Conservation (phyloP, 2,888 invertebrate species). For the Tipula confusa region DNA sequence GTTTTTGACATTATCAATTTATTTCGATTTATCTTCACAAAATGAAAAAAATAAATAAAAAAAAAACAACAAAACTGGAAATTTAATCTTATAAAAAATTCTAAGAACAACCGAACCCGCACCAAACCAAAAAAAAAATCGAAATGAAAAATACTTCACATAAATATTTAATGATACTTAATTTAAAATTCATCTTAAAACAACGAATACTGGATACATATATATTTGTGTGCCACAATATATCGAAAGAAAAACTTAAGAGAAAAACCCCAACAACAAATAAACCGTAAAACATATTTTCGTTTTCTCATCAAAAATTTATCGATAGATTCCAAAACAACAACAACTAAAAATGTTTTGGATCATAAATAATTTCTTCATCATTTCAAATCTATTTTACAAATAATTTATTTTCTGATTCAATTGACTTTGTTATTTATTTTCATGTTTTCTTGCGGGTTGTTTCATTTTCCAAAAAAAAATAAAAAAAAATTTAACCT, state of each 20-base stretch:
- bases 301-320: conserved; percentile 7
- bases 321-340: not conserved
- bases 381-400: conserved; percentile 29
- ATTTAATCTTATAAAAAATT: not conserved
- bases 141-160: not conserved
- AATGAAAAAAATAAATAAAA: not conserved
- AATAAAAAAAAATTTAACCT: not conserved
- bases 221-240: not conserved
- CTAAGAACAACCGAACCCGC: not conserved
- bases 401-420: conserved; percentile 29
- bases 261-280: not conserved
- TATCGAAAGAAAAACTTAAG: not conserved
- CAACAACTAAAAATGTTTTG: not conserved
- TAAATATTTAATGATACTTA: not conserved
- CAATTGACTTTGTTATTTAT: conserved; percentile 27
- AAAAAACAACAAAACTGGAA: not conserved
- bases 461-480: not conserved
- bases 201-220: too few relatives aligned
- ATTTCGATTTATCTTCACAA: conserved; percentile 7
- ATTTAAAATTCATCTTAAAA: not conserved
- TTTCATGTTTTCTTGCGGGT: not conserved
- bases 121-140: conserved; percentile 7
- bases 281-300: conserved; percentile 21
- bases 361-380: conserved; percentile 28
- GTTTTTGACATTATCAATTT: conserved; percentile 3